Percentiles rank a stretch among this genome's conserved stretches.
These are phyloP conservation scores for Passer domesticus DNA, from an alignment of 2,113 vertebrate species.

Conservation along the genomic window DNA sequence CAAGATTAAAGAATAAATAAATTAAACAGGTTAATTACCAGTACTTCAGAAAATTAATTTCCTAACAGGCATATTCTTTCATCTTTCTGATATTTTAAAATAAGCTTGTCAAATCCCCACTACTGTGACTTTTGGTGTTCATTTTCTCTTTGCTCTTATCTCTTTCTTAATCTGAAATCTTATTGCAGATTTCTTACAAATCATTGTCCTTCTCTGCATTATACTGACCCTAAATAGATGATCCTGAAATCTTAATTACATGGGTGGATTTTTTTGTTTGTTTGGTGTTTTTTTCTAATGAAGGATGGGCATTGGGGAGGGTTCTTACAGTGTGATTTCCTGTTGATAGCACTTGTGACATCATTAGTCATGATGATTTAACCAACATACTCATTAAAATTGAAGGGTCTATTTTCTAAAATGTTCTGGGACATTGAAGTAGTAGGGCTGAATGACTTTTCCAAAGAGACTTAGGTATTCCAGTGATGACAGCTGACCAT, in stretches of 20 bases:
- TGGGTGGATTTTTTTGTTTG: accelerated
- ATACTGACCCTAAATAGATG: background rate
- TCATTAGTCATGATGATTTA: background rate
- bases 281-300: background rate
- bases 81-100: background rate
- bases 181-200: background rate
- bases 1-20: background rate
- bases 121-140: background rate
- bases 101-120: background rate
- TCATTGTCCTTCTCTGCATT: accelerated
- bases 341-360: background rate
- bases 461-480: background rate
- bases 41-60: background rate
- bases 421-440: background rate
- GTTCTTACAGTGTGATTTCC: background rate
- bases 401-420: background rate
- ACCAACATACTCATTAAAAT: background rate
- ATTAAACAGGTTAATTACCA: background rate
- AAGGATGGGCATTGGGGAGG: background rate
- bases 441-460: background rate
- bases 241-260: background rate
- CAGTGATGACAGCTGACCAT: background rate
- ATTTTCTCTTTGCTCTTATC: background rate
- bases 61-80: background rate
- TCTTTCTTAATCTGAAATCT: background rate